Conservation (phyloP, 1,140 invertebrate genomes). For the Megathymus violae region DNA sequence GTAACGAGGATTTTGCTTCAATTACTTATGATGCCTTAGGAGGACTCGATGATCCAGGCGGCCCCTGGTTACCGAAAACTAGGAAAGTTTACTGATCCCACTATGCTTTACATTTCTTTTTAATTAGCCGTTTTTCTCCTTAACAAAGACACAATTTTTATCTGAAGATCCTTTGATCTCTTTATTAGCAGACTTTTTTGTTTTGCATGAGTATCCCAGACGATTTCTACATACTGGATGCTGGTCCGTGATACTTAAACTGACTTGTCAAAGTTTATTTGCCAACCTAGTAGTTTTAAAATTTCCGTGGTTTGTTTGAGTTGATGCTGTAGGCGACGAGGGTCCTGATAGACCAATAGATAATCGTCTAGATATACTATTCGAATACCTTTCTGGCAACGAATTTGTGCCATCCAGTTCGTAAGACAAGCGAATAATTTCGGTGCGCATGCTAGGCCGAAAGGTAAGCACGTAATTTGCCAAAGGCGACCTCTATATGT, state of each 20-base stretch:
- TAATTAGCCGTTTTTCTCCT: not conserved
- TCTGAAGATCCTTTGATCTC: not conserved
- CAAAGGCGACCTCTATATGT: too few relatives aligned
- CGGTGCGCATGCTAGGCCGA: too few relatives aligned
- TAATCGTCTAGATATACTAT: too few relatives aligned
- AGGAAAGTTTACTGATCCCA: not conserved
- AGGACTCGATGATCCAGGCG: not conserved
- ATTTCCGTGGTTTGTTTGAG: not conserved
- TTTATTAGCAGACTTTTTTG: not conserved
- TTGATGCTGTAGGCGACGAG: too few relatives aligned
- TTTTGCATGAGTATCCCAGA: not conserved
- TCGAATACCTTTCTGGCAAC: not conserved
- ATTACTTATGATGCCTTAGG: not conserved
- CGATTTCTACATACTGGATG: not conserved
- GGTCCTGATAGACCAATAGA: too few relatives aligned
- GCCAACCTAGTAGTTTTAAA: not conserved
- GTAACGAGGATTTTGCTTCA: not conserved
- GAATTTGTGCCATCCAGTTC: too few relatives aligned
- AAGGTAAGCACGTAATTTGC: too few relatives aligned
- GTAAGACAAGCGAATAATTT: too few relatives aligned
- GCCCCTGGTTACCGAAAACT: not conserved
- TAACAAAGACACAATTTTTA: not conserved
- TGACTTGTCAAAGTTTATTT: too few relatives aligned
- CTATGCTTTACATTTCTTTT: constrained; percentile 1
- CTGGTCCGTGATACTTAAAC: not conserved